Base-by-base conservation (phyloP, 2,113 vertebrate genomes). In the Camarhynchus parvulus region DNA sequence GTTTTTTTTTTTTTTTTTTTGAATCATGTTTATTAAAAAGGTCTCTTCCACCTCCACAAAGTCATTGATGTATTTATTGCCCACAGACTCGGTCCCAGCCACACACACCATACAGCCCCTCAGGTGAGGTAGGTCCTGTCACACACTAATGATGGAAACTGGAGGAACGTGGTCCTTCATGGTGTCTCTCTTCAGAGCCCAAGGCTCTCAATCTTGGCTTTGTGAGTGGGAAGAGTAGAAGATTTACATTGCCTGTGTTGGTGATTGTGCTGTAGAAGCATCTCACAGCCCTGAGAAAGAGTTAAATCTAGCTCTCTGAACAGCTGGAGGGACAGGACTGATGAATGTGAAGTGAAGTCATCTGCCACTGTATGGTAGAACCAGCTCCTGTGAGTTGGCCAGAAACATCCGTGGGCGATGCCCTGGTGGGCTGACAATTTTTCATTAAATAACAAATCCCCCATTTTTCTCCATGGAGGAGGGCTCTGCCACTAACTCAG, bases 11-110 rank as follows among this genome's bases (percentile, higher is more conserved):
- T 87, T 94, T 33, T 75, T 97, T 92, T 97, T 97, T 97, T 87
- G 94, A 97, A 93, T 96, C 95, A 94, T 96, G 92, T 96, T 97
- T 97, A 97, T 97, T 97, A 96, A 97, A 97, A 96, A 97, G 95
- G 91, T 97, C 97, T 98, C 96, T 97, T 92, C 97, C 96, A 96
- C 97, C 96, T 97, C 90, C 96, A 89, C 91, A 90, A 96, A 96
- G 93, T 93, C 76, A 95, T 14, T 77, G 87, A 78, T 94, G 96
- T 97, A 94, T 97, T 96, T 97, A 91, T 94, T 97, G 80, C 85
- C 92, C 90, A 58, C 82, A 95, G 91, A 62, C 82, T 66, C 37
- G 7, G 35, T 66, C 78, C 61, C 74, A 89, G 92, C 76, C 68
- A 4, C n/a, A 33, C 55, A 21, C 41, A 35, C 80, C 72, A 7